A percentile compares a stretch with the other conserved stretches of the same genome.
Conservation (phyloP, 2,888 invertebrate genomes). For the Salticus scenicus region DNA sequence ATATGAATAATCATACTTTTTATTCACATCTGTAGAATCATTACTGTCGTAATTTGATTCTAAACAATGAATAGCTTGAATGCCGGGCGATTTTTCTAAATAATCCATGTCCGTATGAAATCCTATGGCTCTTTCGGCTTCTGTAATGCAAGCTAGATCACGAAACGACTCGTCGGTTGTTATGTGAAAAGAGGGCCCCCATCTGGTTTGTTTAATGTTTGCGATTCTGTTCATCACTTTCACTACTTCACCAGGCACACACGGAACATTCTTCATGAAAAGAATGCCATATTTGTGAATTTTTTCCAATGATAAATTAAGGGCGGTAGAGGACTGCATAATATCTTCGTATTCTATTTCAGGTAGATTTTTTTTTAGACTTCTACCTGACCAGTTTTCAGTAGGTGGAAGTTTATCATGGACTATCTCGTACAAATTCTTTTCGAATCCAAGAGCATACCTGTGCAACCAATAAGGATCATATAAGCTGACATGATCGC, state of each 20-base stretch:
- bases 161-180: neutral
- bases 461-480: slow-evolving; percentile 7
- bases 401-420: slow-evolving; percentile 73
- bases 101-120: slow-evolving; percentile 74
- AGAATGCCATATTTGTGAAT: neutral
- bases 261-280: neutral
- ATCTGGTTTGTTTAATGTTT: neutral
- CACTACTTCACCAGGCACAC: neutral
- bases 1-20: slow-evolving; percentile 69
- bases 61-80: slow-evolving; percentile 75
- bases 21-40: neutral
- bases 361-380: slow-evolving; percentile 72
- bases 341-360: slow-evolving; percentile 8
- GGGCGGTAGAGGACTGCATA: neutral
- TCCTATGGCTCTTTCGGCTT: slow-evolving; percentile 70
- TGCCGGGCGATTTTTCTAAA: slow-evolving; percentile 74
- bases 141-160: neutral
- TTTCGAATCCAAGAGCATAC: slow-evolving; percentile 4
- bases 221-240: slow-evolving; percentile 2
- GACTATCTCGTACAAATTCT: neutral
- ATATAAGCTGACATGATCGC: slow-evolving; percentile 18
- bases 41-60: slow-evolving; percentile 68
- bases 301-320: neutral
- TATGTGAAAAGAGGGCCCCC: neutral
- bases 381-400: slow-evolving; percentile 73